Conservation (phyloP, 2,113 vertebrate species). For the Ciconia boyciana region DNA sequence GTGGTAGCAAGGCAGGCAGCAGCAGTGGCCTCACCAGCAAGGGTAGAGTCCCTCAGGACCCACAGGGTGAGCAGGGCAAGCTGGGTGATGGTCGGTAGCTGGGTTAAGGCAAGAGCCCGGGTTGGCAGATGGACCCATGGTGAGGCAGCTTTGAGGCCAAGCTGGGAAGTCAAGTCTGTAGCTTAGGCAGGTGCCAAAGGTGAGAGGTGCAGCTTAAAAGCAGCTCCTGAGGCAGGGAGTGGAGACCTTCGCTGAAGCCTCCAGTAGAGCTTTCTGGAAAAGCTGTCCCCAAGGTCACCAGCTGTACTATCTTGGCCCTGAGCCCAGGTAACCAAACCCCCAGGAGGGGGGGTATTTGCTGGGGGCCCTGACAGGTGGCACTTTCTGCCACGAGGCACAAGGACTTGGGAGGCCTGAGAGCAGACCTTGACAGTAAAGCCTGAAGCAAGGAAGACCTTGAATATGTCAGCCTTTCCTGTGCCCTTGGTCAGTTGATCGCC, state of each 20-base stretch:
- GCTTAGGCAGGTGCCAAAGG: not conserved
- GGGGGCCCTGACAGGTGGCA: not conserved
- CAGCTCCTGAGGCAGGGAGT: not conserved
- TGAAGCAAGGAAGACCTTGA: not conserved
- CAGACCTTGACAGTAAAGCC: not conserved
- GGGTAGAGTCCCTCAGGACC: not conserved
- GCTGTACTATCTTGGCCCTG: not conserved
- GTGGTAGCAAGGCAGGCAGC: not conserved
- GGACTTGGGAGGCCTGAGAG: not conserved
- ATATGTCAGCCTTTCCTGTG: not conserved
- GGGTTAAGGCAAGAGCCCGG: not conserved
- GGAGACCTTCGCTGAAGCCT: not conserved
- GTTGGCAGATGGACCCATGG: fast-evolving
- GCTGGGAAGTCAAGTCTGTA: not conserved
- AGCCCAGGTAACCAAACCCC: not conserved
- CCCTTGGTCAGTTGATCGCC: not conserved
- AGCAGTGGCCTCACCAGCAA: not conserved
- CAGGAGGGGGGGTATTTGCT: not conserved
- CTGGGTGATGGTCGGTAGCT: not conserved
- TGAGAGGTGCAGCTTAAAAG: not conserved
- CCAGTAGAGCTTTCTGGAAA: not conserved
- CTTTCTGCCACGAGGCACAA: not conserved
- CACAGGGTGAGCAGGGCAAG: not conserved
- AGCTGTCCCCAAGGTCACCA: not conserved
- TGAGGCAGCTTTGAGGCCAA: not conserved